Evolutionary conservation across 2,113 vertebrate genomes (phyloP), one percentile per base, ranked within the genome.

Genomic region (Nothoprocta perdicaria): DNA sequence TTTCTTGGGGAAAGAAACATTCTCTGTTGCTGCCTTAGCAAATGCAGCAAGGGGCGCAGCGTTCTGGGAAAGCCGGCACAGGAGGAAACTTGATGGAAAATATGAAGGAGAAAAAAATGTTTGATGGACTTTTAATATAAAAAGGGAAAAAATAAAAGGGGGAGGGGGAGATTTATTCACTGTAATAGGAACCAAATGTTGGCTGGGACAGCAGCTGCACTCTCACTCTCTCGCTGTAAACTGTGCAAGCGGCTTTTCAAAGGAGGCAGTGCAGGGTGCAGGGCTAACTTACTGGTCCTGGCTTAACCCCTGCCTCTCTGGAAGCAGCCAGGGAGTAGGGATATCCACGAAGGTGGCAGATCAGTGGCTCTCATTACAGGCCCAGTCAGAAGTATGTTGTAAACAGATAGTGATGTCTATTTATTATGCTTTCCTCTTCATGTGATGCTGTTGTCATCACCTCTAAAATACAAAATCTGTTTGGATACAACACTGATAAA

Each of bases 181-280:
- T 73, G 94, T 98, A 98, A 99, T 98, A 97, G 94, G 94, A 98
- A 97, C 98, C 98, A 99, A 98, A 98, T 99, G 98, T 98, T 97
- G 97, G 95, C 94, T 63, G 83, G 66, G 91, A 96, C 86, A 65
- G 46, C 92, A 75, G 91, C 95, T 69, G 94, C 63, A 52, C 94
- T 96, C 97, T 97, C 96, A 92, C 92, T 96, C 90, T 96, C 96
- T 97, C 95, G 96, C 96, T 97, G 93, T 97, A 96, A 97, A 94
- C 74, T 68, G 14, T 53, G 9, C 83, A 65, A 68, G 31, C 40
- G 4, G 95, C 96, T 95, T 96, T 97, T 97, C 96, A 96, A 95
- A 96, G 95, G 85, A 95, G 91, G 33, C 67, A 15, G 93, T 93
- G 50, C 41, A 77, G 94, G 88, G 74, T 90, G 41, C 19, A 79